Conservation (phyloP, 2,888 invertebrate species). For the Athalia cordata region DNA sequence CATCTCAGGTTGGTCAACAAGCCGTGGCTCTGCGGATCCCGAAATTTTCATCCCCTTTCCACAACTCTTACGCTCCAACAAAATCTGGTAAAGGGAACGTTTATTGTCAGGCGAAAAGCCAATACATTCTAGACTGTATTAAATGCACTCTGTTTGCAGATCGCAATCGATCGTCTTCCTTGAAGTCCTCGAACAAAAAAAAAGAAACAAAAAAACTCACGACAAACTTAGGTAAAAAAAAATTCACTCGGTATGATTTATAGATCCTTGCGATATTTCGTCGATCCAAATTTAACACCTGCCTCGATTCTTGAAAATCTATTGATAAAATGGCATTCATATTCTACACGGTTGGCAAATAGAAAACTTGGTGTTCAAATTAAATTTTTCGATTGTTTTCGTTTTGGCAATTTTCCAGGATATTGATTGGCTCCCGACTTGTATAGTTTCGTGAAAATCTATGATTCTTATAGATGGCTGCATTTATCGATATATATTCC, state of each 20-base stretch:
- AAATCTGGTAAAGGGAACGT: no score
- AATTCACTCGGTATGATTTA: no score
- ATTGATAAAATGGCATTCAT: background rate
- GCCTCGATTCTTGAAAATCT: no score
- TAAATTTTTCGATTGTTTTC: conserved; percentile 46
- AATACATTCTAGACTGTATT: no score
- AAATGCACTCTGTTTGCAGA: no score
- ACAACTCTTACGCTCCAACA: background rate
- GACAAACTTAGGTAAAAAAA: no score
- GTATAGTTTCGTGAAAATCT: background rate
- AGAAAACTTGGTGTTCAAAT: conserved; percentile 6
- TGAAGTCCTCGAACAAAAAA: no score
- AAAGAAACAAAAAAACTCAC: no score
- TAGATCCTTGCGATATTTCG: no score
- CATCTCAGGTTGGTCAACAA: conserved; percentile 30
- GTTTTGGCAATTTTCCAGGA: conserved; percentile 55
- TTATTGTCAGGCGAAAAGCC: no score
- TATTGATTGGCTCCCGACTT: conserved; percentile 52
- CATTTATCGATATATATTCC: background rate
- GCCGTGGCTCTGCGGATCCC: background rate
- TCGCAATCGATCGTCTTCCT: no score
- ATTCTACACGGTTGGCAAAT: background rate
- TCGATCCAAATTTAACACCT: no score
- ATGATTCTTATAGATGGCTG: background rate
- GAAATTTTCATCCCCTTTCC: conserved; percentile 15